These are phyloP conservation scores for Erynnis tages DNA, from an alignment of 2,888 invertebrate genomes.

Conservation along the genomic window DNA sequence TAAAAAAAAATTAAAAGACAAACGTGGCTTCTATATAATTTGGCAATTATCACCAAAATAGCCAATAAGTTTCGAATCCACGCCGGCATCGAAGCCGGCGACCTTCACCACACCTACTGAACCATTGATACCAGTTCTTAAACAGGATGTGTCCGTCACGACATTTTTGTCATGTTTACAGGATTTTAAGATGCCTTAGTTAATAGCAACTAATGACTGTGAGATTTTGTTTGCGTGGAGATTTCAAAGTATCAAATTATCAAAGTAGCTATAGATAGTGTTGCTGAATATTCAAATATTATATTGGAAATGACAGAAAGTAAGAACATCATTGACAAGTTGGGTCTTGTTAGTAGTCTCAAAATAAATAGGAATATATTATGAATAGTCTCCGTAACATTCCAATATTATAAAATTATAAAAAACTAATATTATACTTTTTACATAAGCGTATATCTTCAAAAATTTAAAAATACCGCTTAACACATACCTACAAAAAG, in stretches of 20 bases:
- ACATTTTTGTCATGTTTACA: conserved; percentile 59
- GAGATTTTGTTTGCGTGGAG: background rate
- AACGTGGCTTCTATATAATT: background rate
- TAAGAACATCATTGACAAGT: no score
- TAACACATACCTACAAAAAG: background rate
- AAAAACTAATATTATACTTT: no score
- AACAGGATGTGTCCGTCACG: conserved; percentile 64
- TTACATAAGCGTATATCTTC: background rate
- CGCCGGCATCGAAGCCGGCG: conserved; percentile 49
- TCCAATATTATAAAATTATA: no score
- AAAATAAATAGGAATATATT: no score
- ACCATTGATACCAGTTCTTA: conserved; percentile 45
- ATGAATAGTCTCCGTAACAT: no score
- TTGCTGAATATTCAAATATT: no score
- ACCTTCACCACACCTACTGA: conserved; percentile 70
- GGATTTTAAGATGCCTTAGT: conserved; percentile 35
- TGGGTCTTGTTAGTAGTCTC: no score
- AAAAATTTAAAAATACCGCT: background rate
- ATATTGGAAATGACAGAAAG: no score
- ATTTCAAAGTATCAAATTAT: no score
- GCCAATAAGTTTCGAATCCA: conserved; percentile 37
- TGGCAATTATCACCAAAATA: conserved; percentile 12
- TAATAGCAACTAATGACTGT: conserved; percentile 23
- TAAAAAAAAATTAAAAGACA: no score
- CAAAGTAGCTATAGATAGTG: no score